Conservation (phyloP, 2,888 invertebrate genomes). For the Drosophila paracracens region DNA sequence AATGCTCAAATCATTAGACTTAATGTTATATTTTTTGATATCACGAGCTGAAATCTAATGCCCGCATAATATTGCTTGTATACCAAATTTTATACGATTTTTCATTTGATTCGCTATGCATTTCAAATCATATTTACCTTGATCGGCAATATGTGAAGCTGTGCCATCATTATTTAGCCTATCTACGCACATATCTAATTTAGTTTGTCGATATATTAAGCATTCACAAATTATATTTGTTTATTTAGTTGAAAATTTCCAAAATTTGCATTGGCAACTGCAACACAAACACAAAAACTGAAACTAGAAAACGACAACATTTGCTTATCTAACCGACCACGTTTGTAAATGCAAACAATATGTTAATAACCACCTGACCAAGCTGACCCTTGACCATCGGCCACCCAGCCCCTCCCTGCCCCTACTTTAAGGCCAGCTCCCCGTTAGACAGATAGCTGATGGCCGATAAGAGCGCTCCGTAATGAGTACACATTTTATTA, state of each 20-base stretch:
- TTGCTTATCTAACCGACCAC: conserved; percentile 55
- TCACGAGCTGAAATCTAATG: conserved; percentile 39
- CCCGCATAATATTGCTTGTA: conserved; percentile 41
- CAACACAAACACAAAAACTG: conserved; percentile 38
- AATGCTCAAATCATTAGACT: conserved; percentile 48
- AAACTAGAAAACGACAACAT: conserved; percentile 50
- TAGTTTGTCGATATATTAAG: conserved; percentile 41
- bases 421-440: conserved; percentile 26
- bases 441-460: conserved; percentile 34
- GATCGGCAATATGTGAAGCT: conserved; percentile 52
- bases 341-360: conserved; percentile 51
- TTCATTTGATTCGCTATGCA: conserved; percentile 55
- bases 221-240: conserved; percentile 50
- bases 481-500: conserved; percentile 71
- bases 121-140: conserved; percentile 66
- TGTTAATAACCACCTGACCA: conserved; percentile 52
- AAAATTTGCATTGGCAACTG: conserved; percentile 40
- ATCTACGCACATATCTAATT: conserved; percentile 75
- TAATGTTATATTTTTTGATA: conserved; percentile 43
- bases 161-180: conserved; percentile 36
- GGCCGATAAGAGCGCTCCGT: conserved; percentile 64
- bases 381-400: not conserved
- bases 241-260: conserved; percentile 58
- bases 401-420: conserved; percentile 7
- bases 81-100: conserved; percentile 39